Percentiles rank a stretch among this genome's conserved stretches.
Evolutionary conservation across 2,113 vertebrate species (phyloP).

Genomic region (Eurystomus gularis): DNA sequence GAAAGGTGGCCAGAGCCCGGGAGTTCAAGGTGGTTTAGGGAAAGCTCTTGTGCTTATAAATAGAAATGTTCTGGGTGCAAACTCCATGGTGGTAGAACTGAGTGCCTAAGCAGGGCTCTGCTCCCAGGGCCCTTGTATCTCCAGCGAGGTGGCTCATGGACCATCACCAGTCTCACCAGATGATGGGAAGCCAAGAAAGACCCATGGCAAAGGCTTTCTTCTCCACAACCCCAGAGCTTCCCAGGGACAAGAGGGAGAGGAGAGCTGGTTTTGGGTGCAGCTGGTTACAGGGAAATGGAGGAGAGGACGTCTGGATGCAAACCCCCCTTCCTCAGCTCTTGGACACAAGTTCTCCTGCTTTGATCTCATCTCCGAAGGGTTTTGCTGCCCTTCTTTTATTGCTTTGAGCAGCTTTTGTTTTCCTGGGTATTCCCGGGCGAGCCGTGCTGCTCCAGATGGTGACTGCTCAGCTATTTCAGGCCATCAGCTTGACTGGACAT

Average conservation of each 20-base stretch:
- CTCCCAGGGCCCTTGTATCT: neutral
- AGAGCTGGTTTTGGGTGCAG: neutral
- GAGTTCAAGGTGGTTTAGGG: neutral
- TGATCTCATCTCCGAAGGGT: neutral
- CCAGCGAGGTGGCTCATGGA: fast-evolving
- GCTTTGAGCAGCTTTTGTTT: neutral
- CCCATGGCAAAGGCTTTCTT: neutral
- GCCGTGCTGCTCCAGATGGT: neutral
- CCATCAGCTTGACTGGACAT: neutral
- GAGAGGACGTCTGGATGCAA: neutral
- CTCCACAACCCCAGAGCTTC: neutral
- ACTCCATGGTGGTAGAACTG: neutral
- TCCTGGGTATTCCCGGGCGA: neutral
- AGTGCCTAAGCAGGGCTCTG: neutral
- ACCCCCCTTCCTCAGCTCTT: neutral
- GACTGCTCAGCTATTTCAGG: neutral
- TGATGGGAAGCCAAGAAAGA: neutral
- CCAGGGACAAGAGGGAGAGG: neutral
- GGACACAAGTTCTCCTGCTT: neutral
- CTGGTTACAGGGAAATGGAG: neutral
- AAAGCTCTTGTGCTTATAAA: neutral
- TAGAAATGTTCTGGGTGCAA: neutral
- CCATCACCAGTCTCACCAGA: neutral
- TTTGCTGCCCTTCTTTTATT: neutral
- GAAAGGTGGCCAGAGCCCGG: neutral